A percentile compares a stretch with the other conserved stretches of the same genome.
phyloP scores from a whole-genome alignment of 2,888 invertebrate genomes.

The Clanis bilineata region DNA sequence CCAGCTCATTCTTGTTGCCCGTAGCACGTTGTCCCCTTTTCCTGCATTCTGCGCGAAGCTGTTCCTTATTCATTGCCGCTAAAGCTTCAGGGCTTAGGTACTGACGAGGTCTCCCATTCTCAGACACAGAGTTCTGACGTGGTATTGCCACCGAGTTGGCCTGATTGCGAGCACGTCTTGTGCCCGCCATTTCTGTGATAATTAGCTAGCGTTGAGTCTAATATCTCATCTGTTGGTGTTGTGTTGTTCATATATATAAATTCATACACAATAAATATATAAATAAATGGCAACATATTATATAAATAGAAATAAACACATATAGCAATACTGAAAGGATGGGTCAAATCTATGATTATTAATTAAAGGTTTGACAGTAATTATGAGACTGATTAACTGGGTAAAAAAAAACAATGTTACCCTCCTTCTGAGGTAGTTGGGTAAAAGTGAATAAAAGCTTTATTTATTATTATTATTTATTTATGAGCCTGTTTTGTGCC shows the following conservation, averaged over 20 bases:
- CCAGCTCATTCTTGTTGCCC: conserved; percentile 88
- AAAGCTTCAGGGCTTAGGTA: conserved; percentile 76
- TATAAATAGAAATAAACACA: conserved; percentile 1
- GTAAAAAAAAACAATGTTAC: too few species aligned
- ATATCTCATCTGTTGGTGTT: conserved; percentile 24
- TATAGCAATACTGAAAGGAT: not conserved
- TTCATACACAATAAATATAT: not conserved
- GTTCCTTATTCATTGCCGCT: conserved; percentile 85
- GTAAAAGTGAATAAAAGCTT: too few species aligned
- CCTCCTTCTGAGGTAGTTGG: too few species aligned
- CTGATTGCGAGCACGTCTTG: conserved; percentile 72
- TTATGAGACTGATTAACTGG: too few species aligned
- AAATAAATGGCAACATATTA: conserved; percentile 14
- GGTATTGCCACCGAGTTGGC: conserved; percentile 66
- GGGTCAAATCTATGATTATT: not conserved
- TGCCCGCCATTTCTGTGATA: conserved; percentile 61
- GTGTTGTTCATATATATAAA: not conserved
- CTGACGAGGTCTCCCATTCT: conserved; percentile 69
- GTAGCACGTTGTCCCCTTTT: conserved; percentile 86
- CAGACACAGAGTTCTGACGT: conserved; percentile 69
- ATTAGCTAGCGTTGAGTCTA: conserved; percentile 26
- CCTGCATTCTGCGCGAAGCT: conserved; percentile 85
- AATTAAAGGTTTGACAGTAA: too few species aligned
- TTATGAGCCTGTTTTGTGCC: too few species aligned
- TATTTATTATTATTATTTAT: too few species aligned